Base-by-base conservation (phyloP, 2,797 vertebrate genomes). In the Coreius guichenoti region DNA sequence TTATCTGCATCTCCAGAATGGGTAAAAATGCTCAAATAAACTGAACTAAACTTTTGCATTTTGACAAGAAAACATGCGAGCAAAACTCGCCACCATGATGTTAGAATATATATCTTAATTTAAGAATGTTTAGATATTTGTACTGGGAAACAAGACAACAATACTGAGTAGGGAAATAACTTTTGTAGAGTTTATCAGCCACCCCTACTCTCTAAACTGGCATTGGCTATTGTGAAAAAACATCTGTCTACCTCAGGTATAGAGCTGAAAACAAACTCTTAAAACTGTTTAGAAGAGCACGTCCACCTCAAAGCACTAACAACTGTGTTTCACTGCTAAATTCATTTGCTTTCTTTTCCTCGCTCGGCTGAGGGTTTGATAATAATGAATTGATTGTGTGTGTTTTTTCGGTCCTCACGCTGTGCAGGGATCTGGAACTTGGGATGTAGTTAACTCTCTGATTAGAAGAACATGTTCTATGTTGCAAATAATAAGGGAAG, bases 401-500 rank as follows among this genome's bases (percentile, higher is more conserved):
- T 89, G 93, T 95, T 93, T 91, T 92, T 91, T 93, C 91, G 93
- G 92, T 93, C 88, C 81, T 92, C 88, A 89, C 92, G 92, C 90
- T 84, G 86, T 91, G 92, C 90, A 91, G 70, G 77, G 86, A 74
- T 83, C 92, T 89, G 92, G 92, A 94, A 91, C 90, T 29, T 70
- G 87, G 90, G 92, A 92, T 92, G 89, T 90, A 93, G 92, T 93
- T 95, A 95, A 95, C 93, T 91, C 94, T 92, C 95, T 92, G 91
- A 91, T 91, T 89, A 94, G 89, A 87, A 89, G 90, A 95, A 93
- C 90, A 77, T 87, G 90, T 92, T 93, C 91, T 88, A 92, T 61
- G 92, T 75, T 92, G 90, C 89, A 94, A 92, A 96, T 96, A 96
- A 96, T 95, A 93, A 94, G 95, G 89, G 92, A 95, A 94, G 92